Percentiles rank a stretch among this genome's conserved stretches.
Conservation (phyloP, 2,113 vertebrate genomes). For the Anhinga rufa region DNA sequence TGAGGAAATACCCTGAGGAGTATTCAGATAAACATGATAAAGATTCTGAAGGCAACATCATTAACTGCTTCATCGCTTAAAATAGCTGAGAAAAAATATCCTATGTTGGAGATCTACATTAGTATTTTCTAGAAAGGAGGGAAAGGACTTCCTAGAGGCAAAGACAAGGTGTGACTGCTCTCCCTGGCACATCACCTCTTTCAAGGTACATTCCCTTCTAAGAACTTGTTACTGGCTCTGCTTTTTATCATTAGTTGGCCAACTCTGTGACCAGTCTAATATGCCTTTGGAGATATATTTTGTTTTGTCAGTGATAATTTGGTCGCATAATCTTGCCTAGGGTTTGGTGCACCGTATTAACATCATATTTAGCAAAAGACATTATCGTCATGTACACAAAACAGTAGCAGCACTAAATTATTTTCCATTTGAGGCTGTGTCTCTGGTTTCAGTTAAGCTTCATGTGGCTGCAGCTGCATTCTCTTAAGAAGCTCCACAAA, state of each 20-base stretch:
- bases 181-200: neutral
- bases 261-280: neutral
- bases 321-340: neutral
- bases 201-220: neutral
- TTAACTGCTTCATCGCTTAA: neutral
- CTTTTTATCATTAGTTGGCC: neutral
- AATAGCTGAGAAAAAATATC: neutral
- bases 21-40: neutral
- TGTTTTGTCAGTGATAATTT: neutral
- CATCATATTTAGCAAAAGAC: neutral
- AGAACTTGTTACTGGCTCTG: neutral
- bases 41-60: neutral
- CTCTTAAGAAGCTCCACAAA: neutral
- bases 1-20: neutral
- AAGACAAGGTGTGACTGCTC: neutral
- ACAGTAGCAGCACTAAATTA: neutral
- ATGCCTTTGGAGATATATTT: neutral
- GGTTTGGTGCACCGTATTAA: neutral
- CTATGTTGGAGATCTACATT: accelerated
- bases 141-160: neutral
- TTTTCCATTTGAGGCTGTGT: neutral
- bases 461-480: neutral
- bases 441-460: neutral
- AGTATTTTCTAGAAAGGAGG: neutral
- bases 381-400: neutral